Conservation (phyloP, 2,113 vertebrate genomes). For the Paramormyrops kingsleyae region DNA sequence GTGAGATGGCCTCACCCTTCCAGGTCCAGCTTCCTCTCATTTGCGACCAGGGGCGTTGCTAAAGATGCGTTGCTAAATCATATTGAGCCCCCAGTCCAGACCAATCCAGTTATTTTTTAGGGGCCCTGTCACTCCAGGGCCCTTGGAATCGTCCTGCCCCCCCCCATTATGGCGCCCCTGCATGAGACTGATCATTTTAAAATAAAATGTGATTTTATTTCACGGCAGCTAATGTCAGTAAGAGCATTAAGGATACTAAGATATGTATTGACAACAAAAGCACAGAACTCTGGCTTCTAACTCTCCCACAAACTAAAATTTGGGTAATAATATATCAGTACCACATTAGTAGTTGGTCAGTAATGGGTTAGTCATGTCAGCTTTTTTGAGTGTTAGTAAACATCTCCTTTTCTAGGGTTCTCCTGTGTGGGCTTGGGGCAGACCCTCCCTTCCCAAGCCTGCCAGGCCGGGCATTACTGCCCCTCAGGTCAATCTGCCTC, state of each 20-base stretch:
- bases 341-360: background rate
- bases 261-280: background rate
- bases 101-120: too few relatives aligned
- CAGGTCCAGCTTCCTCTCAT: background rate
- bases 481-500: constrained; percentile 41
- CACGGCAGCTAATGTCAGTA: background rate
- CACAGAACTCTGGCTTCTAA: background rate
- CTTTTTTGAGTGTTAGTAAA: background rate
- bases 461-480: constrained; percentile 60
- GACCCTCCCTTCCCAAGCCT: constrained; percentile 57
- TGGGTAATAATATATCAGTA: background rate
- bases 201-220: background rate
- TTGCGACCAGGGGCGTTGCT: background rate
- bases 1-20: constrained; percentile 38
- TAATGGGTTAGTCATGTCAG: background rate
- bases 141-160: too few relatives aligned
- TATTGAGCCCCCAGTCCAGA: too few relatives aligned
- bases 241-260: background rate
- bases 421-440: constrained; percentile 63
- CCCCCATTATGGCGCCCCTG: too few relatives aligned
- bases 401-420: constrained; percentile 50
- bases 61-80: too few relatives aligned
- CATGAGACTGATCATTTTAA: background rate
- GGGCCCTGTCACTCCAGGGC: too few relatives aligned
- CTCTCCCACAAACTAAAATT: background rate